phyloP scores from a whole-genome alignment of 2,888 invertebrate species.

The Leptinotarsa peninsularis region DNA sequence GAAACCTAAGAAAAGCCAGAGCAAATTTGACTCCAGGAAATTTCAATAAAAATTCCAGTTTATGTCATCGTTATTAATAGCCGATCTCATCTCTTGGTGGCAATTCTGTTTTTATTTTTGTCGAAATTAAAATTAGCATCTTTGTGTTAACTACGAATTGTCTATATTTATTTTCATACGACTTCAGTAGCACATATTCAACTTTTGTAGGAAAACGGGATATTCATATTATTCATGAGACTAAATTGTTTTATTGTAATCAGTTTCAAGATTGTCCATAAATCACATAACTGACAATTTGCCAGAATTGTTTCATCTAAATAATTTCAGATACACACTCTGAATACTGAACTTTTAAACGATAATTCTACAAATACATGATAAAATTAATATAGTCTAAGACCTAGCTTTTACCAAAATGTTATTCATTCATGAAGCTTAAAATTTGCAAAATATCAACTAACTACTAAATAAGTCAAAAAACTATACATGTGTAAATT shows the following conservation, averaged over 20 bases:
- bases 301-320: no score
- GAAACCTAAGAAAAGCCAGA: not conserved
- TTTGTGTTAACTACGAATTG: not conserved
- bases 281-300: no score
- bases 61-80: constrained; percentile 9
- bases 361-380: no score
- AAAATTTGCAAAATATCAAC: no score
- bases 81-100: not conserved
- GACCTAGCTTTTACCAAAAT: no score
- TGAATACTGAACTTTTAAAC: no score
- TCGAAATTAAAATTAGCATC: constrained; percentile 2
- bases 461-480: no score
- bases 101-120: constrained; percentile 5
- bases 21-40: not conserved
- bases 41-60: not conserved
- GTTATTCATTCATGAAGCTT: no score
- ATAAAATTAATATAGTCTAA: no score
- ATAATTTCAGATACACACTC: no score
- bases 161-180: not conserved
- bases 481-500: no score
- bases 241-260: not conserved
- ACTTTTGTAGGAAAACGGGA: not conserved
- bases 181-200: not conserved
- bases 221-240: not conserved
- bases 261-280: not conserved